These are phyloP conservation scores for Nansenia antarctica DNA, from an alignment of 2,113 vertebrate genomes.

Conservation along the genomic window DNA sequence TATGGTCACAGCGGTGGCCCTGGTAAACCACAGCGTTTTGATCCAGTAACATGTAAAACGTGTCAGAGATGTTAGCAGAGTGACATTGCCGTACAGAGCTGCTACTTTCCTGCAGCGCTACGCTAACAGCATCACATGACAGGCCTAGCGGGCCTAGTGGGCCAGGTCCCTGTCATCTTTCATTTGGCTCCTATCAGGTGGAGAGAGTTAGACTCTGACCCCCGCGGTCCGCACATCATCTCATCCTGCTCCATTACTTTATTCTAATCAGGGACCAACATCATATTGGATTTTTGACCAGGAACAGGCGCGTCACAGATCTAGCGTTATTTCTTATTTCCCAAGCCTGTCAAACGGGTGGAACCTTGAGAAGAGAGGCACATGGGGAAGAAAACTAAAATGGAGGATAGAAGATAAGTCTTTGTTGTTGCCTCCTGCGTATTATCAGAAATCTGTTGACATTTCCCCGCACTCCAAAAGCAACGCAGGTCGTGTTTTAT, in stretches of 20 bases:
- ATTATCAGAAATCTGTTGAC: conserved; percentile 29
- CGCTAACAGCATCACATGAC: background rate
- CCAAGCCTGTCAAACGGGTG: conserved; percentile 13
- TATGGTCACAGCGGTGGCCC: background rate
- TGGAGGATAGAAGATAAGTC: conserved; percentile 22
- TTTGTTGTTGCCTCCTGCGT: conserved; percentile 5
- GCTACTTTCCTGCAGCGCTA: background rate
- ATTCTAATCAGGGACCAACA: conserved; percentile 46
- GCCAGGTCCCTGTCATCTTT: background rate
- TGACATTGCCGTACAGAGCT: too few relatives aligned
- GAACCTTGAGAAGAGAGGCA: conserved; percentile 7
- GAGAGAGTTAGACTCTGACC: conserved; percentile 1
- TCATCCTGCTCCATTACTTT: conserved; percentile 19
- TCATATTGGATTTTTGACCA: conserved; percentile 55
- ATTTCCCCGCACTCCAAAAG: conserved; percentile 5
- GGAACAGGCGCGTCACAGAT: conserved; percentile 23
- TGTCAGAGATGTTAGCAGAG: too few relatives aligned
- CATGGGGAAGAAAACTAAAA: conserved; percentile 10
- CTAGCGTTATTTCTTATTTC: conserved; percentile 26
- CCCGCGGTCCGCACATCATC: conserved; percentile 9
- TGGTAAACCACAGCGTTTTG: too few relatives aligned
- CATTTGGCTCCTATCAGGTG: conserved; percentile 7
- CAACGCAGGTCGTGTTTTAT: conserved; percentile 18
- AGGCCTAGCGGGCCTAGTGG: too few relatives aligned
- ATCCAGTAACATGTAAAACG: too few relatives aligned